Evolutionary conservation across 1,140 invertebrate genomes (phyloP).

Genomic region (Diprion similis): DNA sequence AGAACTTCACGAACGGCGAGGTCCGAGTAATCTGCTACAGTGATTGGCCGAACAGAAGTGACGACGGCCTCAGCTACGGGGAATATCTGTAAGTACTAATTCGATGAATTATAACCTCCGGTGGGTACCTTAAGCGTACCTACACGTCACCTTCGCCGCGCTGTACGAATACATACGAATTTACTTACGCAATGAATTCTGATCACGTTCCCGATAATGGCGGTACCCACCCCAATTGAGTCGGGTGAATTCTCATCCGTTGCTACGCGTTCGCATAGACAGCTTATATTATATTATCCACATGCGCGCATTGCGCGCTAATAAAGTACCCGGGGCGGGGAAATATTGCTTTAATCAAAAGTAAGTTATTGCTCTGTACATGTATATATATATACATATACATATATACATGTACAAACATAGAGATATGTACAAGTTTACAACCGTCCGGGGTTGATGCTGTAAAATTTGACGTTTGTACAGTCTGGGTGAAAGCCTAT

Average conservation of each 20-base stretch:
- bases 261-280: neutral
- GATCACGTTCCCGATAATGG: too few species aligned
- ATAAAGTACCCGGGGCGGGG: neutral
- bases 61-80: constrained; percentile 70
- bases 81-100: constrained; percentile 80
- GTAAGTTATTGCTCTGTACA: neutral
- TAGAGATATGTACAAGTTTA: neutral
- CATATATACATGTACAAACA: too few species aligned
- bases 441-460: neutral
- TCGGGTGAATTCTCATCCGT: neutral
- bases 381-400: too few species aligned
- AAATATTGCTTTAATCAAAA: neutral
- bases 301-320: neutral
- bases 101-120: too few species aligned
- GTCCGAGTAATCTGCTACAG: constrained; percentile 77
- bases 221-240: too few species aligned
- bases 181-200: neutral
- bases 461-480: neutral
- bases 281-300: neutral
- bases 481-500: too few species aligned
- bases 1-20: constrained; percentile 67
- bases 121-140: too few species aligned
- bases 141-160: too few species aligned
- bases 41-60: constrained; percentile 80
- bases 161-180: neutral